Evolutionary conservation across 1,140 invertebrate genomes (phyloP).

Genomic region (Gryllus bimaculatus): DNA sequence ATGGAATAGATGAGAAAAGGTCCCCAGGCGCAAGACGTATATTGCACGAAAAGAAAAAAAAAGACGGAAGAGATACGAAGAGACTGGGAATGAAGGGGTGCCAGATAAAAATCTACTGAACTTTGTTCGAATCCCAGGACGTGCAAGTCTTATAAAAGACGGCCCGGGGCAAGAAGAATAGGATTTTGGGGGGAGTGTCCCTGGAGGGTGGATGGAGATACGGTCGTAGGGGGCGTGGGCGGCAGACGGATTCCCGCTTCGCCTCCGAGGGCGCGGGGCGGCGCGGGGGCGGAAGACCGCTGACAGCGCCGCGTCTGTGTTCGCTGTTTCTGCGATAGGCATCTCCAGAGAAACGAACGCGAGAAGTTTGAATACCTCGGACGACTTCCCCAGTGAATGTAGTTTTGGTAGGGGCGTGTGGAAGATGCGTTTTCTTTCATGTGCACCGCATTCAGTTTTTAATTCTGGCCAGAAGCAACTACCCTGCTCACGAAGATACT

Average conservation of each 20-base stretch:
- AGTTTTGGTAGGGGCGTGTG: too few relatives aligned
- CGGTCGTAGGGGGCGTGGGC: neutral
- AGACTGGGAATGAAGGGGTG: neutral
- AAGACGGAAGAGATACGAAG: neutral
- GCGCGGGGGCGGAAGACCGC: too few relatives aligned
- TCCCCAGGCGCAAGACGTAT: neutral
- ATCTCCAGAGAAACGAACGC: too few relatives aligned
- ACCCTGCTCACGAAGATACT: too few relatives aligned
- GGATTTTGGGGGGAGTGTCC: neutral
- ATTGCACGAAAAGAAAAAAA: neutral
- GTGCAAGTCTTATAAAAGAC: neutral
- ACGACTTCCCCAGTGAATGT: too few relatives aligned
- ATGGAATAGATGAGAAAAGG: neutral
- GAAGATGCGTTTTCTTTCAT: too few relatives aligned
- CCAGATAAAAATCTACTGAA: conserved; percentile 5
- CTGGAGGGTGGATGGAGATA: neutral
- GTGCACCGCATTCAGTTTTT: too few relatives aligned
- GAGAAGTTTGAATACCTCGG: too few relatives aligned
- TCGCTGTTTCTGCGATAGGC: too few relatives aligned
- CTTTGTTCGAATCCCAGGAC: neutral
- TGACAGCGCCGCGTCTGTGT: neutral
- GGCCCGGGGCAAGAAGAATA: neutral
- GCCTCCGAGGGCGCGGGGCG: too few relatives aligned
- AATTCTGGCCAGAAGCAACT: too few relatives aligned
- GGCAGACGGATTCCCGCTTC: neutral